phyloP scores from a whole-genome alignment of 2,888 invertebrate species.

The Cactoblastis cactorum region DNA sequence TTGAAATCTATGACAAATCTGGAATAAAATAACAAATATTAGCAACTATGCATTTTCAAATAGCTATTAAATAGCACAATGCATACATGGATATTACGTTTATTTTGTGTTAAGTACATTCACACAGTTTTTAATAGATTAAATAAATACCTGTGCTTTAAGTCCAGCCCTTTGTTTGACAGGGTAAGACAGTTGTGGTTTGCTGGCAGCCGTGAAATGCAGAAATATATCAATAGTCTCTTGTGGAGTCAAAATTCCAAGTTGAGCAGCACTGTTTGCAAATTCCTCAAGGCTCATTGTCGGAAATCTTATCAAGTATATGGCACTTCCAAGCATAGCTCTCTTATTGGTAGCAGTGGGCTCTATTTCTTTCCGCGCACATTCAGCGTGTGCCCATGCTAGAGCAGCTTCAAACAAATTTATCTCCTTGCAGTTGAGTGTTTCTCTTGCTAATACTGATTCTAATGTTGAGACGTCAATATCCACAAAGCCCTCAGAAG shows the following conservation, averaged over 20 bases:
- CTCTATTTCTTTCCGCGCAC: conserved; percentile 89
- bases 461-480: conserved; percentile 96
- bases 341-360: conserved; percentile 89
- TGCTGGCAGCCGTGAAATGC: conserved; percentile 93
- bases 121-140: no score
- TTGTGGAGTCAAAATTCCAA: conserved; percentile 93
- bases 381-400: conserved; percentile 96
- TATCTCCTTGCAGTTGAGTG: conserved; percentile 96
- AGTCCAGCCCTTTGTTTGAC: conserved; percentile 91
- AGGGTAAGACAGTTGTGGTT: conserved; percentile 90
- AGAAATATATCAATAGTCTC: conserved; percentile 97
- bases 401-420: conserved; percentile 94
- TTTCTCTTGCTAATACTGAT: conserved; percentile 94
- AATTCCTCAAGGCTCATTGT: conserved; percentile 95
- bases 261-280: conserved; percentile 96
- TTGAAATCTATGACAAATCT: conserved; percentile 97
- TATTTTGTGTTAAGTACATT: no score
- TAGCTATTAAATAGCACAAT: no score
- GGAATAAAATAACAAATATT: conserved; percentile 40
- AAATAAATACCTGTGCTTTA: conserved; percentile 85
- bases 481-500: conserved; percentile 97
- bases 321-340: conserved; percentile 85
- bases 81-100: no score
- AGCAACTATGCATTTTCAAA: not conserved
- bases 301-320: conserved; percentile 94